These are phyloP conservation scores for Oxystoma pomonae DNA, from an alignment of 2,888 invertebrate genomes.

Conservation along the genomic window DNA sequence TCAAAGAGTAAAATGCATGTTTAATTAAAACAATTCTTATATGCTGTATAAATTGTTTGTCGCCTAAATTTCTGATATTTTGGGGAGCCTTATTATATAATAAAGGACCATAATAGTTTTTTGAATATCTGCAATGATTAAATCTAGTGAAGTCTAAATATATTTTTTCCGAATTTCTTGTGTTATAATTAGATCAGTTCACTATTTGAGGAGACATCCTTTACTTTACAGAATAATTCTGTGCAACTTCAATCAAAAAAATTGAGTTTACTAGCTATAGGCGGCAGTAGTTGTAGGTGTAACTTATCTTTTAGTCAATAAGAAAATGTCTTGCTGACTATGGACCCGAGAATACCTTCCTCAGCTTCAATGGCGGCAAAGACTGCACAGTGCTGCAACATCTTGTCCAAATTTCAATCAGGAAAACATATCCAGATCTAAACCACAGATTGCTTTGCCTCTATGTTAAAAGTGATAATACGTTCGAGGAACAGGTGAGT, in stretches of 20 bases:
- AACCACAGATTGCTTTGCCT: conserved; percentile 57
- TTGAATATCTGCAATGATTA: no score
- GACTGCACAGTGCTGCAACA: conserved; percentile 93
- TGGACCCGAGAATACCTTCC: conserved; percentile 70
- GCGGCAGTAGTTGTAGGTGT: neutral
- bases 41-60: no score
- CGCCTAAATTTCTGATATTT: no score
- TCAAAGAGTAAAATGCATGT: no score
- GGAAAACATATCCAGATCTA: conserved; percentile 38
- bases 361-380: conserved; percentile 98
- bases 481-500: conserved; percentile 70
- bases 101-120: no score
- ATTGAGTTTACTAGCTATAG: conserved; percentile 10
- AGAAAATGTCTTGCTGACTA: conserved; percentile 59
- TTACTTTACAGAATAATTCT: neutral
- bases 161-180: no score
- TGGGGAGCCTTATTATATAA: no score
- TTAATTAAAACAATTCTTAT: no score
- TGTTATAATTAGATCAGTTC: no score
- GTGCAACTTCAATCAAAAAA: neutral
- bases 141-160: no score
- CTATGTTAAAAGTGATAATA: conserved; percentile 74
- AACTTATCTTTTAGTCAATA: conserved; percentile 53
- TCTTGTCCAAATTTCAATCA: conserved; percentile 54
- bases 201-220: neutral